phyloP scores from a whole-genome alignment of 2,797 vertebrate genomes.

The Syncerus caffer region DNA sequence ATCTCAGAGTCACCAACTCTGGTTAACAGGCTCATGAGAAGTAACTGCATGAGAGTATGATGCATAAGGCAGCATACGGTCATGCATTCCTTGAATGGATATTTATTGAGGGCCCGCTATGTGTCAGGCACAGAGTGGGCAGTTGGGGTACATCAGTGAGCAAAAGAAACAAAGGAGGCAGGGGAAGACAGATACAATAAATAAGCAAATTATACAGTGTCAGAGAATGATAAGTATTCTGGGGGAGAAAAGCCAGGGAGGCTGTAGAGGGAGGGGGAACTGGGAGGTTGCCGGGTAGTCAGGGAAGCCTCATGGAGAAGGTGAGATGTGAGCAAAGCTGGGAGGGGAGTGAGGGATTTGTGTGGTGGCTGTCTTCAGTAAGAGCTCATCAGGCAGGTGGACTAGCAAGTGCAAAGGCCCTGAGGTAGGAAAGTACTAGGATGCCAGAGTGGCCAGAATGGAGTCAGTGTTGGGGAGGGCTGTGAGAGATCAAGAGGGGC shows the following conservation, averaged over 20 bases:
- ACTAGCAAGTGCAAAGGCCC: neutral
- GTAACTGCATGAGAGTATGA: neutral
- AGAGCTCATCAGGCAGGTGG: neutral
- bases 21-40: neutral
- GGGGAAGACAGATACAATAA: neutral
- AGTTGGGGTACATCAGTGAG: neutral
- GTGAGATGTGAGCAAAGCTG: neutral
- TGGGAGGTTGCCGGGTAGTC: neutral
- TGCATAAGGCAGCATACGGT: neutral
- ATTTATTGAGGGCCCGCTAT: neutral
- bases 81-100: neutral
- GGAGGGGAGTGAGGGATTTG: neutral
- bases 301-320: neutral
- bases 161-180: neutral
- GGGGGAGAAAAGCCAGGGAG: neutral
- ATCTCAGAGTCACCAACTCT: neutral
- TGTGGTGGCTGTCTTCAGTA: accelerated
- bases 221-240: neutral
- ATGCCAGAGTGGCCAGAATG: neutral
- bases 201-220: neutral
- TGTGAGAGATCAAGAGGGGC: neutral
- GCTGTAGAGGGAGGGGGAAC: neutral
- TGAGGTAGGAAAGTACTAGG: neutral
- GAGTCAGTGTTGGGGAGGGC: neutral
- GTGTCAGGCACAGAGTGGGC: neutral